These are phyloP conservation scores for Bucco capensis DNA, from an alignment of 2,113 vertebrate species.

Conservation along the genomic window DNA sequence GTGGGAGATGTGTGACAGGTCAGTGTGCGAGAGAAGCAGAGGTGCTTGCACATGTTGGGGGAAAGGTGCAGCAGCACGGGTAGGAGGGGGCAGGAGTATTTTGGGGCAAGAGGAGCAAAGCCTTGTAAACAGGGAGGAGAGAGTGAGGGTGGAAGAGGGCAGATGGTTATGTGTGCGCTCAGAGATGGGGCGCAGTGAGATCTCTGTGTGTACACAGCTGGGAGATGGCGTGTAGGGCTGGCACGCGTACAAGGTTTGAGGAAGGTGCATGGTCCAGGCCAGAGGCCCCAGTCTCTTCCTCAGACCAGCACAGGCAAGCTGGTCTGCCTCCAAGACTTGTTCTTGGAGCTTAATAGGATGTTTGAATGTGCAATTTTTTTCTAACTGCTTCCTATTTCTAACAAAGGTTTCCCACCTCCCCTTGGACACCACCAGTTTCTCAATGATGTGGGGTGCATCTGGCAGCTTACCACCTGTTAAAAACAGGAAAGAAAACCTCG, in stretches of 20 bases:
- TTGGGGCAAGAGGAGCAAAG: neutral
- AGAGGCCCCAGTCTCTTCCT: neutral
- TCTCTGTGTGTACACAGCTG: neutral
- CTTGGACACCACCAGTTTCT: neutral
- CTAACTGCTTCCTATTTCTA: neutral
- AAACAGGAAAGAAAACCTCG: neutral
- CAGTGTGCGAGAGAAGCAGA: neutral
- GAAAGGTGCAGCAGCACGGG: neutral
- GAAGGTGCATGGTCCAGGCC: neutral
- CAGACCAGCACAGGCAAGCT: neutral
- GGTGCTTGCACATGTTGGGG: neutral
- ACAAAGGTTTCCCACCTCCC: neutral
- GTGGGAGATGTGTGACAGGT: rapidly evolving
- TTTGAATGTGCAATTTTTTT: neutral
- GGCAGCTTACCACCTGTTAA: neutral
- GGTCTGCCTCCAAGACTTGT: neutral
- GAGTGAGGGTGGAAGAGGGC: neutral
- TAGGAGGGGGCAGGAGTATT: neutral
- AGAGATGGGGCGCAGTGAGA: neutral
- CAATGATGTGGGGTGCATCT: neutral
- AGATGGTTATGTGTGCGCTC: neutral
- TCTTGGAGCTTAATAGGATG: neutral
- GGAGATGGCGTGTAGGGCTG: neutral
- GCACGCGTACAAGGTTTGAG: neutral
- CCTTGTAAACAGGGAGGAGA: neutral